Evolutionary conservation across 2,888 invertebrate species (phyloP).

Genomic region (Gibbula magus): DNA sequence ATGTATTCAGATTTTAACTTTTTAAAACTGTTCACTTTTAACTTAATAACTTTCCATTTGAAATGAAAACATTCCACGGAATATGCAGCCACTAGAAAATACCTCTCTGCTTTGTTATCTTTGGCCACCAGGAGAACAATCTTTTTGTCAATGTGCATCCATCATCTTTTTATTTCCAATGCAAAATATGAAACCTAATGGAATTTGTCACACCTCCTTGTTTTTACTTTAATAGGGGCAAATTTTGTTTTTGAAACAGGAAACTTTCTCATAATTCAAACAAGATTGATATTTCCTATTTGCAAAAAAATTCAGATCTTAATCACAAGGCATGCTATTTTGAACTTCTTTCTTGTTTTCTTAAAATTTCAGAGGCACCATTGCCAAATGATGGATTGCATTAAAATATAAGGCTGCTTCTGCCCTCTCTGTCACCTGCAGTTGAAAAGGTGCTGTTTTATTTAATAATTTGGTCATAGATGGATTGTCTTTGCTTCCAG

Average conservation of each 20-base stretch:
- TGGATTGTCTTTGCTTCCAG: neutral
- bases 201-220: neutral
- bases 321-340: neutral
- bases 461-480: neutral
- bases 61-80: too few relatives aligned
- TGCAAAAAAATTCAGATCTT: neutral
- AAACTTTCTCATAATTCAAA: slow-evolving; percentile 2
- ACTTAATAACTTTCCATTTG: too few relatives aligned
- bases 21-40: too few relatives aligned
- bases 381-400: neutral
- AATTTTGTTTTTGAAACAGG: neutral
- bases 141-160: too few relatives aligned
- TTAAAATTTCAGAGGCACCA: neutral
- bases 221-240: neutral
- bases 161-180: too few relatives aligned
- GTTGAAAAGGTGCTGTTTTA: neutral
- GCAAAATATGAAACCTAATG: neutral
- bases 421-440: neutral
- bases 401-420: neutral
- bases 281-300: neutral
- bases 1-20: too few relatives aligned
- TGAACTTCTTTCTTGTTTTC: neutral
- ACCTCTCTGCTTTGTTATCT: too few relatives aligned
- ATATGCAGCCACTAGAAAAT: too few relatives aligned
- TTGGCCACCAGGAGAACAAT: too few relatives aligned